phyloP scores from a whole-genome alignment of 2,113 vertebrate genomes.

The Oreochromis niloticus region DNA sequence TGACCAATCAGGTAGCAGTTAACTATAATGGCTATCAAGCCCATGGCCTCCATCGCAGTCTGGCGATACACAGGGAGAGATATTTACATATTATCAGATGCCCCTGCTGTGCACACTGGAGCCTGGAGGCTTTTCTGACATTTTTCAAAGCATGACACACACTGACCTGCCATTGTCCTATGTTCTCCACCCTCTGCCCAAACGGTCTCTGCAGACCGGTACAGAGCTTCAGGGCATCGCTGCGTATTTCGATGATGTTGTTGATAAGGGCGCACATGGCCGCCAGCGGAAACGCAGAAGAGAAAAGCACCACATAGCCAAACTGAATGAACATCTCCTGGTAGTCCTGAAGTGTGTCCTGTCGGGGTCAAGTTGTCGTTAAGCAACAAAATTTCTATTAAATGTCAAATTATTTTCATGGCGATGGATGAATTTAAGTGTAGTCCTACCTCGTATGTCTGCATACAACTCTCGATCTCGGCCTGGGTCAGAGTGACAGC shows the following conservation, averaged over 20 bases:
- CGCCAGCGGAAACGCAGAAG: constrained; percentile 90
- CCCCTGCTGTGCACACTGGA: too few species aligned
- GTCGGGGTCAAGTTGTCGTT: neutral
- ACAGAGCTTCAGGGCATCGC: constrained; percentile 92
- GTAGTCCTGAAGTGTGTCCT: constrained; percentile 96
- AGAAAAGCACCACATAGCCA: constrained; percentile 95
- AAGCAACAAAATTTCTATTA: neutral
- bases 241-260: constrained; percentile 94
- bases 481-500: constrained; percentile 83
- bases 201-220: constrained; percentile 90
- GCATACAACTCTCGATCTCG: constrained; percentile 95
- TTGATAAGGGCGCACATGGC: constrained; percentile 93
- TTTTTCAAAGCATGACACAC: neutral
- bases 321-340: constrained; percentile 99
- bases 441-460: constrained; percentile 84
- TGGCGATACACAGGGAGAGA: constrained; percentile 46
- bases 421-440: neutral
- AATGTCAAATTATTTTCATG: neutral
- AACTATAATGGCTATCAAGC: constrained; percentile 88
- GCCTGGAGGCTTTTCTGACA: neutral
- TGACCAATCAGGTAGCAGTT: constrained; percentile 97
- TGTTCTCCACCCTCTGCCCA: constrained; percentile 86
- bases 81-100: neutral
- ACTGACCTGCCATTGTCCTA: constrained; percentile 93
- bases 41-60: constrained; percentile 97